These are phyloP conservation scores for Danionella dracula DNA, from an alignment of 2,797 vertebrate species.

Conservation along the genomic window DNA sequence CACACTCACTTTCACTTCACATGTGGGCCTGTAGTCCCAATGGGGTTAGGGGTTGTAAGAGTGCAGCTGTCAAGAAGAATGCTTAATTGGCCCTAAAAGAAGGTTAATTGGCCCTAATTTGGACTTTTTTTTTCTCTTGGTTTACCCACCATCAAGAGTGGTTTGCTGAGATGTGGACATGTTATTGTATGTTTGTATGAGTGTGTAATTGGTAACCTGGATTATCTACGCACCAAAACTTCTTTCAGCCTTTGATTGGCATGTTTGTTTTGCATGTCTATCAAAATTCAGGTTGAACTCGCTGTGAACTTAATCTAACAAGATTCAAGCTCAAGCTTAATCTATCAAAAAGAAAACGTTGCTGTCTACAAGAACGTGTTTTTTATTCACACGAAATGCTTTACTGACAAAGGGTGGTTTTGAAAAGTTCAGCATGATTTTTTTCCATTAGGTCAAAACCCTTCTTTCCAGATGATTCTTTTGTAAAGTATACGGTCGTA, in stretches of 20 bases:
- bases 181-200: conserved; percentile 12
- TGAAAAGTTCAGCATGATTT: too few relatives aligned
- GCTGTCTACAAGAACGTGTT: too few relatives aligned
- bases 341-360: too few relatives aligned
- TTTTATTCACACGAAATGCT: too few relatives aligned
- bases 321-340: background rate
- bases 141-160: background rate
- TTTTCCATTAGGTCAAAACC: too few relatives aligned
- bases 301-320: background rate
- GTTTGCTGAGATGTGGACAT: background rate
- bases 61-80: conserved; percentile 18
- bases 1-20: conserved; percentile 5
- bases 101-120: conserved; percentile 52
- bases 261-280: conserved; percentile 34
- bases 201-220: conserved; percentile 13
- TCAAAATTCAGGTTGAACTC: conserved; percentile 10
- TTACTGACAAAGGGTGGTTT: too few relatives aligned
- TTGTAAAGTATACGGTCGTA: too few relatives aligned
- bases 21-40: conserved; percentile 5
- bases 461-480: too few relatives aligned
- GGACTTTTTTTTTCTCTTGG: conserved; percentile 42
- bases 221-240: too few relatives aligned
- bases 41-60: conserved; percentile 12
- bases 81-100: conserved; percentile 50
- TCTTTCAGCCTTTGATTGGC: conserved; percentile 30